These are phyloP conservation scores for Haliclona indistincta DNA, from an alignment of 37 sponge, comb jelly and placozoan species.

Conservation along the genomic window DNA sequence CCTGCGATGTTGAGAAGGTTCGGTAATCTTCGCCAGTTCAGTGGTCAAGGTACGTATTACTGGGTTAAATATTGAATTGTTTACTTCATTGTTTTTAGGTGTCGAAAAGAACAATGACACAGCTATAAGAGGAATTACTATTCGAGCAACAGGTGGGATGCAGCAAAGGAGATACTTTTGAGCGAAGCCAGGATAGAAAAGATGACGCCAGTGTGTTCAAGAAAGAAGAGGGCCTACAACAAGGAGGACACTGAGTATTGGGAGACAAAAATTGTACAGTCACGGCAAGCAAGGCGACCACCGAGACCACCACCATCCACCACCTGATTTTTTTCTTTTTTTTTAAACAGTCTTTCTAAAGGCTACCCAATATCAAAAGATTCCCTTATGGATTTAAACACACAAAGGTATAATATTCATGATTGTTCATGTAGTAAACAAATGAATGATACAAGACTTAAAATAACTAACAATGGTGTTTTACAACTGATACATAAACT, in stretches of 20 bases:
- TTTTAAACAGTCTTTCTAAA: too few relatives aligned
- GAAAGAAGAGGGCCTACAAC: slow-evolving; percentile 5
- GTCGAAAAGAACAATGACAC: slow-evolving; percentile 36
- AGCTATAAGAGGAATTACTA: slow-evolving; percentile 7
- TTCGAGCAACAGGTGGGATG: slow-evolving; percentile 15
- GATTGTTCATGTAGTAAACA: neutral
- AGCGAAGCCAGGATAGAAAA: slow-evolving; percentile 18
- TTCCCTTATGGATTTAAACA: too few relatives aligned
- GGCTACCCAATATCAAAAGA: too few relatives aligned
- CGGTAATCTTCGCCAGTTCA: slow-evolving; percentile 3
- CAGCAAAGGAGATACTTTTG: neutral
- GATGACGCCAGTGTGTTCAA: neutral
- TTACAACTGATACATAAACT: slow-evolving; percentile 3
- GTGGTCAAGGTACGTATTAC: slow-evolving; percentile 25
- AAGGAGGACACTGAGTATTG: slow-evolving; percentile 6
- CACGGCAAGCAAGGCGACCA: neutral
- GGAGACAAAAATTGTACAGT: neutral
- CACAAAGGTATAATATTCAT: too few relatives aligned
- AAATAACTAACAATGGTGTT: neutral
- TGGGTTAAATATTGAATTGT: neutral
- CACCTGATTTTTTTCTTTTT: neutral
- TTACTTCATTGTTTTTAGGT: neutral
- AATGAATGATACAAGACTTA: too few relatives aligned
- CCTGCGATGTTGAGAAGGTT: neutral
- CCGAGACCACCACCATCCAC: neutral